These are phyloP conservation scores for Atractosteus spatula DNA, from an alignment of 2,113 vertebrate species.

Conservation along the genomic window DNA sequence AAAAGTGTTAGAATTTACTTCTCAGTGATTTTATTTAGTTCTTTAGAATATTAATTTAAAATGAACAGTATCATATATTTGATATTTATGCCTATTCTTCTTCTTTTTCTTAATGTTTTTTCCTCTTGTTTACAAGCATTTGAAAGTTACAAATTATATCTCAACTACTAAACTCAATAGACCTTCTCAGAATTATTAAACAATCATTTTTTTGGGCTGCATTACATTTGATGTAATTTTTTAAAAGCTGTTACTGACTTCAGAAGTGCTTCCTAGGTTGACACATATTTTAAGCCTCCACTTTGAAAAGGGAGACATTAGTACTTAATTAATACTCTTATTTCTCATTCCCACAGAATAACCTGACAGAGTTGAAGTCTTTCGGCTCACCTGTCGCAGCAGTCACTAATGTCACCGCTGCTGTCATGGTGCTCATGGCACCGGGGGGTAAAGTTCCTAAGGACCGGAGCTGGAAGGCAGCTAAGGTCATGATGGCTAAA, in stretches of 20 bases:
- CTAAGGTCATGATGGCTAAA: conserved; percentile 82
- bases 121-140: no score
- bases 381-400: conserved; percentile 83
- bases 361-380: conserved; percentile 89
- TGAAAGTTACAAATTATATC: conserved; percentile 12
- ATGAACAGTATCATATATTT: not conserved
- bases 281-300: not conserved
- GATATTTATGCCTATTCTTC: no score
- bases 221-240: not conserved
- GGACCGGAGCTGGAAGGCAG: conserved; percentile 92
- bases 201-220: conserved; percentile 9
- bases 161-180: conserved; percentile 9
- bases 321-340: conserved; percentile 24
- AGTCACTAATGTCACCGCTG: conserved; percentile 86
- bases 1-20: no score
- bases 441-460: conserved; percentile 80
- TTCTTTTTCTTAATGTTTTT: conserved; percentile 1
- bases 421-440: conserved; percentile 87
- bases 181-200: conserved; percentile 16
- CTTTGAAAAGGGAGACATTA: not conserved
- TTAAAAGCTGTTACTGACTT: not conserved
- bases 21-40: no score
- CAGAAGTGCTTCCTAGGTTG: conserved; percentile 4
- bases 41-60: not conserved
- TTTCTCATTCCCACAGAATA: conserved; percentile 70